A percentile compares a stretch with the other conserved stretches of the same genome.
Conservation (phyloP, 2,797 vertebrate genomes). For the Acrossocheilus fasciatus region DNA sequence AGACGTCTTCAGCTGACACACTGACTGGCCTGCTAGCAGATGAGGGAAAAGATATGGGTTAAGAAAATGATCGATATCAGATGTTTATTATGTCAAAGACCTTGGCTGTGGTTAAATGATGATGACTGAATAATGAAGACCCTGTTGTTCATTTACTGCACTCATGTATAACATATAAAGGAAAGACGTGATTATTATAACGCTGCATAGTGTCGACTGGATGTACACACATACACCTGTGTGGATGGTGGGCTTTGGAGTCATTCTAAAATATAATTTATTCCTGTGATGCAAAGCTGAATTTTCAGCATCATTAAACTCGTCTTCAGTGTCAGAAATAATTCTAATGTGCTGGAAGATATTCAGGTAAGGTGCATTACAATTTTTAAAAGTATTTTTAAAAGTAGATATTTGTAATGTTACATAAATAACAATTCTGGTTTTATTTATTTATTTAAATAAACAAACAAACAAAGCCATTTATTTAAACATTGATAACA, state of each 20-base stretch:
- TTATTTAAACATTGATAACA: no score
- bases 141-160: background rate
- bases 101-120: background rate
- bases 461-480: no score
- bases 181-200: background rate
- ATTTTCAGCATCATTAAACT: background rate
- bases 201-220: background rate
- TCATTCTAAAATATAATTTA: background rate
- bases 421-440: no score
- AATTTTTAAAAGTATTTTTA: no score
- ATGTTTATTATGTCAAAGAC: slow-evolving; percentile 10
- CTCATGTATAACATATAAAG: background rate
- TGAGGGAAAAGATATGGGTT: background rate
- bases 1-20: slow-evolving; percentile 10
- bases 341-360: background rate
- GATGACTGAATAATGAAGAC: background rate
- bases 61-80: background rate
- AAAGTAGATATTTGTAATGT: no score
- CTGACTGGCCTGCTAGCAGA: background rate
- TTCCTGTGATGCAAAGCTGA: background rate
- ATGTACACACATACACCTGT: background rate
- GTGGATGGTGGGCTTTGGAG: background rate
- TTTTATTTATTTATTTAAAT: no score
- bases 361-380: no score
- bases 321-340: background rate